phyloP scores from a whole-genome alignment of 2,888 invertebrate species.

The Morinoia aosen region DNA sequence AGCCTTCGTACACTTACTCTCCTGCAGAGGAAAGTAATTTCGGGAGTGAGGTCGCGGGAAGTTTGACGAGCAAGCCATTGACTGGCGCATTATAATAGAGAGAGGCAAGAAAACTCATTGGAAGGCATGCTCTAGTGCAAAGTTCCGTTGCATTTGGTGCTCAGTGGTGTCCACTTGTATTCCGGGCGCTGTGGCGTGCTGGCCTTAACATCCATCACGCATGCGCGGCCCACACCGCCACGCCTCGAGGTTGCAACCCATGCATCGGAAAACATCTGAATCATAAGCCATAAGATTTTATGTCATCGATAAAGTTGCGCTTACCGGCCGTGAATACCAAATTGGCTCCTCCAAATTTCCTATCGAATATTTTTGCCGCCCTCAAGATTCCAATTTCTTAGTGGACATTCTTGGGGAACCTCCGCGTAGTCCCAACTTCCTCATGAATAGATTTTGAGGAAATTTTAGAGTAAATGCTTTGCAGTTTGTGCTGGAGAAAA shows the following conservation, averaged over 20 bases:
- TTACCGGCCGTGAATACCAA: constrained; percentile 15
- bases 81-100: not conserved
- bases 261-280: constrained; percentile 45
- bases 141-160: not conserved
- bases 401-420: not conserved
- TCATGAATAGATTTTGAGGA: not conserved
- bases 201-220: not conserved
- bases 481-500: not conserved
- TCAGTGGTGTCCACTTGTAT: constrained; percentile 1
- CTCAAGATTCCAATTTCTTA: not conserved
- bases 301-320: constrained; percentile 41
- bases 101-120: not conserved
- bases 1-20: too few relatives aligned
- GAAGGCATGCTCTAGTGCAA: not conserved
- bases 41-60: not conserved
- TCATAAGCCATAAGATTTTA: constrained; percentile 52
- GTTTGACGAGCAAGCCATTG: not conserved
- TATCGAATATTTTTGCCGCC: not conserved
- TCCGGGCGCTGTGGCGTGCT: not conserved
- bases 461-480: not conserved
- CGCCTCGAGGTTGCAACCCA: constrained; percentile 19
- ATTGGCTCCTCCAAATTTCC: not conserved
- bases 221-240: not conserved
- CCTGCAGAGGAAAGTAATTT: not conserved
- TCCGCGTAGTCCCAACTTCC: not conserved